Base-by-base conservation (phyloP, 2,888 invertebrate genomes). In the Pseudolycoriella hygida region DNA sequence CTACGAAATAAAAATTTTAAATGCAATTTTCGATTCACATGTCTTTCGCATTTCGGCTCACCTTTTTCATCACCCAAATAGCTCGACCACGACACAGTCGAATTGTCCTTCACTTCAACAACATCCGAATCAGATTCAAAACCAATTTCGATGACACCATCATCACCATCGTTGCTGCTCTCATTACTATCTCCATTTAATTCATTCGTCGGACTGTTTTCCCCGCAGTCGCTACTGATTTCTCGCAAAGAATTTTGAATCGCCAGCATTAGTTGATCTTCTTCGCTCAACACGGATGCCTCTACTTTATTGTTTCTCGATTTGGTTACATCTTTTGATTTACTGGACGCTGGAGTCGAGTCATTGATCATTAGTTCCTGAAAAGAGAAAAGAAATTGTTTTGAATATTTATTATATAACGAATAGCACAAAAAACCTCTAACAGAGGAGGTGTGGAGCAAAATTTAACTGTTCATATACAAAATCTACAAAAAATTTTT, bases 221-320 rank as follows among this genome's bases (percentile, higher is more conserved):
- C 25, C 25, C 5, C 8, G 25, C 5, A 25, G 8, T 34, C 18
- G 40, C 17, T 40, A 17, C 12, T 11, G 17, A 42, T 20, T 42
- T 62, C 64, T n/a, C 56, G 51, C 50, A 64, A 59, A n/a, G 64
- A 64, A 54, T 64, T 64, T 32, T 59, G 58, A n/a, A 64, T 63
- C 17, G 64, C 64, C 37, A 64, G 42, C 39, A 54, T 56, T 18
- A 64, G 52, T 53, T 64, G 64, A 44, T 64, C 63, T 40, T 64
- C 62, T 50, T 64, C 64, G 10, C 57, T 56, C 2, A 64, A 53
- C 18, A 25, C 39, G 18, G 41, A 45, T 11, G 45, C 31, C 34
- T 41, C 45, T n/a, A 39, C 14, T 40, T 40, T 19, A 18, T 42
- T 30, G 30, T 30, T 30, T 6, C 31, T 11, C 25, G 42, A 31